Evolutionary conservation across 2,888 invertebrate genomes (phyloP).

Genomic region (Mesorhabditis sp.): DNA sequence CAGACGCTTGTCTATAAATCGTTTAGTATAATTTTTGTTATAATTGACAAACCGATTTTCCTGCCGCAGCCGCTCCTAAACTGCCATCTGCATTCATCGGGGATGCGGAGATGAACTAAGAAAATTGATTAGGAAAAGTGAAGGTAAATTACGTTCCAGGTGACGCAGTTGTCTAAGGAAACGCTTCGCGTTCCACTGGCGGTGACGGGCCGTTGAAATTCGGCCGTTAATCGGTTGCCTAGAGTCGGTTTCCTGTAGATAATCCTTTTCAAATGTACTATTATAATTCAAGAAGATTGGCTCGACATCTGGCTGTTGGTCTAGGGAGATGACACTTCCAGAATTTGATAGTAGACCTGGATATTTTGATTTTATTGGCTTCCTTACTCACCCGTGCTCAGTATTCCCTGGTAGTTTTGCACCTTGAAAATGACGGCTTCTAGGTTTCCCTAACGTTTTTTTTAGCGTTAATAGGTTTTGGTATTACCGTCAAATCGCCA

Average conservation of each 20-base stretch:
- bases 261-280: neutral
- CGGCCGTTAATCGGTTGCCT: neutral
- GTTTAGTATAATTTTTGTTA: neutral
- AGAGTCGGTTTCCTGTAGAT: neutral
- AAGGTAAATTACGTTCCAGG: neutral
- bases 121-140: neutral
- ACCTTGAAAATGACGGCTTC: neutral
- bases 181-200: neutral
- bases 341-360: neutral
- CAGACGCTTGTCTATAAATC: constrained; percentile 4
- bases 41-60: neutral
- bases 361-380: no score
- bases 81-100: neutral
- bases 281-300: constrained; percentile 3
- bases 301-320: neutral
- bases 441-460: neutral
- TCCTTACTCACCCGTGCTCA: neutral
- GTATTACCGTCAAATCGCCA: neutral
- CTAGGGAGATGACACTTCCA: neutral
- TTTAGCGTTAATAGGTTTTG: no score
- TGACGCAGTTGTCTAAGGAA: constrained; percentile 4
- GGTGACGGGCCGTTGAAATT: neutral
- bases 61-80: neutral
- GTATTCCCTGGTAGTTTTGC: neutral
- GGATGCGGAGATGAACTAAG: constrained; percentile 6